Evolutionary conservation across 2,113 vertebrate genomes (phyloP).

Genomic region (Oxyruncus cristatus): DNA sequence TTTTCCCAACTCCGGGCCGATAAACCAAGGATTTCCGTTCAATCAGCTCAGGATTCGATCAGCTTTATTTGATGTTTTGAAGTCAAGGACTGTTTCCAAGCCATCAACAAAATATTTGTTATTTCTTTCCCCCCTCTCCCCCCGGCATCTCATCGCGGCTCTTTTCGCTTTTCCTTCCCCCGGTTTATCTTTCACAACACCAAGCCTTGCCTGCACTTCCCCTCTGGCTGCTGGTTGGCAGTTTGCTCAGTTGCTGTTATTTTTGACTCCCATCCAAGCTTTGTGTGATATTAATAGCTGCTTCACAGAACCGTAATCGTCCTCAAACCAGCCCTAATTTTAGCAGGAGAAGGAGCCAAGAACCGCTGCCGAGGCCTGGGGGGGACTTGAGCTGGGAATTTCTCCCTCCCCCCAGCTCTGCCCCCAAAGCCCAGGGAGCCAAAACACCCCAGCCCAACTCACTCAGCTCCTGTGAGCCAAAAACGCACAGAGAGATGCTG

Average conservation of each 20-base stretch:
- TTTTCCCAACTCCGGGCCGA: not conserved
- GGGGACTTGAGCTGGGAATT: not conserved
- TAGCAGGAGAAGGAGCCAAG: constrained; percentile 14
- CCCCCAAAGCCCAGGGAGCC: not conserved
- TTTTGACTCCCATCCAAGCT: constrained; percentile 49
- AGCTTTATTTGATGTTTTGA: not conserved
- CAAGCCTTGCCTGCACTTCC: not conserved
- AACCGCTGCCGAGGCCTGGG: not conserved
- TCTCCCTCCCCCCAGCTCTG: not conserved
- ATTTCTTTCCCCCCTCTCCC: not conserved
- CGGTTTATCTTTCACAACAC: not conserved
- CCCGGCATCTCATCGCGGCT: not conserved
- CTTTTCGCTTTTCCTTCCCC: constrained; percentile 34
- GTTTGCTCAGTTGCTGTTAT: constrained; percentile 30
- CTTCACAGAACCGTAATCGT: not conserved
- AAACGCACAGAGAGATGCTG: not conserved
- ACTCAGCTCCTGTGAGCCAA: not conserved
- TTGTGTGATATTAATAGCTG: constrained; percentile 49
- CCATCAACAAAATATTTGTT: not conserved
- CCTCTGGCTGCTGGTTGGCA: not conserved
- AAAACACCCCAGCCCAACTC: not conserved
- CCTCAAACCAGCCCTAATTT: constrained; percentile 20
- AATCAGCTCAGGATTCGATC: not conserved
- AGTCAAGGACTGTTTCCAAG: not conserved
- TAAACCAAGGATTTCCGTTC: constrained; percentile 10